Base-by-base conservation (phyloP, 2,113 vertebrate species). In the Ictalurus furcatus region DNA sequence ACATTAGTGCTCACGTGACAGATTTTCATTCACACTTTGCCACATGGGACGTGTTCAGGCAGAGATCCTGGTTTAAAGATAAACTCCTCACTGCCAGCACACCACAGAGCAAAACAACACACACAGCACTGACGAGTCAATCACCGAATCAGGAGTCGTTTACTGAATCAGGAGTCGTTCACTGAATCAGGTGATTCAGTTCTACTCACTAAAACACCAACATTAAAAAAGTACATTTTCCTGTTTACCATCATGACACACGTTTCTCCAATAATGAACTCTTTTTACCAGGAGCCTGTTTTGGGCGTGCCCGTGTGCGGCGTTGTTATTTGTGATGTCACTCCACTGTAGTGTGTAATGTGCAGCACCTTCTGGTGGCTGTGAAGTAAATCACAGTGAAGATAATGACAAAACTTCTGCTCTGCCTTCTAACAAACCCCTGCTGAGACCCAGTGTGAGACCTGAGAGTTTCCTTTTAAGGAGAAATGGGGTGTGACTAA, bases 1-100 rank as follows among this genome's bases (percentile, higher is more conserved):
- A 67, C 65, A 11, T 12, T 9, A 37, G 19, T 74, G 71, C 71
- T 74, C 71, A 23, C 11, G 6, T 87, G 59, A 54, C 76, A 89
- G 54, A 61, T 80, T 30, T 80, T 88, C 86, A 88, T 81, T 88
- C 86, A 88, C 37, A 54, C 25, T 73, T 11, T 85, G 61, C 59
- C 25, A 48, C 44, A 25, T 61, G 82, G 61, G 71, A 44, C 16
- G 3, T 69, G 67, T 34, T 69, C 12, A 69, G 67, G 67, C 13
- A 69, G n/a, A 69, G 67, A 16, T 69, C 67, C n/a, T 69, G 13
- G 25, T 16, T 14, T 67, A 30, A 30, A 67, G 67, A 34, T 67
- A 13, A 30, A n/a, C 65, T 67, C 65, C 28, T 67, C 28, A 16
- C 65, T 30, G 12, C 16, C 65, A 69, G n/a, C 13, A 6, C 12